phyloP scores from a whole-genome alignment of 1,140 invertebrate genomes.

The Coptotermes formosanus region DNA sequence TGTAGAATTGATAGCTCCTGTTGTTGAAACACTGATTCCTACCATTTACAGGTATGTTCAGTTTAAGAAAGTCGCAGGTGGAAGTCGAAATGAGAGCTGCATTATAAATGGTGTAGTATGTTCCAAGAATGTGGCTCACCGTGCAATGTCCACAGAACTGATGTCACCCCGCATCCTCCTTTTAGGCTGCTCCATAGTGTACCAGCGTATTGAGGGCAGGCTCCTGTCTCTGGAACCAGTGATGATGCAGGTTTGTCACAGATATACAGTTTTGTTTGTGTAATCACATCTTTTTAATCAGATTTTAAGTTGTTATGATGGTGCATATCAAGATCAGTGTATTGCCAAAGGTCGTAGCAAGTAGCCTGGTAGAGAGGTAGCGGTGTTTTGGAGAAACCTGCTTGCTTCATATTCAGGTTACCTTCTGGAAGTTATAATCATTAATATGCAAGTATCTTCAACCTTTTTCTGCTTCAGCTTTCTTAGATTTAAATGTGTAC shows the following conservation, averaged over 20 bases:
- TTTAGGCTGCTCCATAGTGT: constrained; percentile 84
- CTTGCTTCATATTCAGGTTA: no score
- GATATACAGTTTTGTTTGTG: no score
- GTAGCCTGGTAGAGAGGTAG: no score
- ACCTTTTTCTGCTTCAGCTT: no score
- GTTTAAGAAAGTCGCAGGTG: constrained; percentile 90
- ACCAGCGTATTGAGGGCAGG: constrained; percentile 88
- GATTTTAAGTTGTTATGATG: no score
- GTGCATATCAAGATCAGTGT: no score
- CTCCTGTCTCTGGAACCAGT: constrained; percentile 88
- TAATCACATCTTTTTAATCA: no score
- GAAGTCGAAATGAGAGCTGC: constrained; percentile 68
- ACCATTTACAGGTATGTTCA: constrained; percentile 64
- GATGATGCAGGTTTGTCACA: constrained; percentile 69
- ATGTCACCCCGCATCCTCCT: constrained; percentile 82
- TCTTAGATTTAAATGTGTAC: no score
- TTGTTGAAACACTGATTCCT: not conserved
- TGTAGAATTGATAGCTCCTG: not conserved
- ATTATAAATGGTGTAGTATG: constrained; percentile 87
- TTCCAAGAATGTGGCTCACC: constrained; percentile 90
- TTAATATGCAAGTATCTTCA: no score
- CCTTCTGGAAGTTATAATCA: no score
- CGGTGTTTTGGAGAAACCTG: no score
- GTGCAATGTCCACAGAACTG: constrained; percentile 80
- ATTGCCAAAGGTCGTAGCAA: no score